These are phyloP conservation scores for Elgaria multicarinata DNA, from an alignment of 2,113 vertebrate genomes.

Conservation along the genomic window DNA sequence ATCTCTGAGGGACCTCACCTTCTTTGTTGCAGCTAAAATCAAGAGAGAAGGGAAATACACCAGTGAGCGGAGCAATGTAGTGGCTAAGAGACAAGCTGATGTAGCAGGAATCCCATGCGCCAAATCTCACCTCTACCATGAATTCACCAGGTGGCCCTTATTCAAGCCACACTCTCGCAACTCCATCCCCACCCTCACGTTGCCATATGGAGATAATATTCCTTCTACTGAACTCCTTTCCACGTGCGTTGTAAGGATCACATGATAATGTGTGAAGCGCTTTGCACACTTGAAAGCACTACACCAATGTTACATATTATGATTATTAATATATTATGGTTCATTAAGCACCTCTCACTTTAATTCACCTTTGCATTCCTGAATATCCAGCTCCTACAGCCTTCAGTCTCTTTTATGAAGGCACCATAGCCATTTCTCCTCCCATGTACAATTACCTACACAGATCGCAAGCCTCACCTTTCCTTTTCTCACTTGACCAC, in stretches of 20 bases:
- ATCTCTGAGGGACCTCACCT: conserved; percentile 93
- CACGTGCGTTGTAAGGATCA: not conserved
- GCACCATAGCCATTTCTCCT: not conserved
- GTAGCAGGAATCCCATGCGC: not conserved
- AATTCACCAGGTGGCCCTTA: not conserved
- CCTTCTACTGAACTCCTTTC: not conserved
- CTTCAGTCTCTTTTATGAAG: not conserved
- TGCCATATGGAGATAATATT: too few species aligned
- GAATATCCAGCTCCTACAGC: fast-evolving
- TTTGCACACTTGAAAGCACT: not conserved
- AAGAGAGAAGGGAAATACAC: not conserved
- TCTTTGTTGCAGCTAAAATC: conserved; percentile 82
- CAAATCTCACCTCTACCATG: not conserved
- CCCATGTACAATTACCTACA: not conserved
- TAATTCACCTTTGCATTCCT: not conserved
- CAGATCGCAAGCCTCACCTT: not conserved
- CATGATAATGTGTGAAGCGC: not conserved
- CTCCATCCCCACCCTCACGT: too few species aligned
- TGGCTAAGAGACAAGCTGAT: too few species aligned
- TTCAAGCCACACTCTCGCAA: not conserved
- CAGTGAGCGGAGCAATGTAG: not conserved
- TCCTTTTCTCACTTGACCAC: not conserved
- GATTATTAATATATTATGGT: not conserved
- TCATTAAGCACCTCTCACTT: not conserved
- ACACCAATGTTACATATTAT: not conserved